These are phyloP conservation scores for Tachycineta bicolor DNA, from an alignment of 2,113 vertebrate species.

Conservation along the genomic window DNA sequence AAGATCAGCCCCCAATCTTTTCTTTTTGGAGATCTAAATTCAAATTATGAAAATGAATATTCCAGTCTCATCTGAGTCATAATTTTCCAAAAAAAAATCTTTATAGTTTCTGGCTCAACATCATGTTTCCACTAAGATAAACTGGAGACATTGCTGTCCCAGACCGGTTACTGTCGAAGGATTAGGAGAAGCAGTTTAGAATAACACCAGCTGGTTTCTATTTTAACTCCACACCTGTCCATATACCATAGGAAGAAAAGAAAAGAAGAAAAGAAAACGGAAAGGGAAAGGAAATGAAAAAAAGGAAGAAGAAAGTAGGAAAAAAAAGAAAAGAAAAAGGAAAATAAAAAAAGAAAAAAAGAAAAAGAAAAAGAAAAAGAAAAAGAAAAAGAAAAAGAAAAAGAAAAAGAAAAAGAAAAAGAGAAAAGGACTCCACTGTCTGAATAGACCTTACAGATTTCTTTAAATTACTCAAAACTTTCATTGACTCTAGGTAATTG, in stretches of 20 bases:
- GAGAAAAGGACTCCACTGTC: not conserved
- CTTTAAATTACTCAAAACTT: not conserved
- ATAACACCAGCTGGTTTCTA: not conserved
- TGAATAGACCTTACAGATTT: not conserved
- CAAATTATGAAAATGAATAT: slow-evolving; percentile 9
- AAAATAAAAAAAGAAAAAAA: no score
- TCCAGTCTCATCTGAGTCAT: not conserved
- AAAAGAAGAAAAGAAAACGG: rapidly evolving
- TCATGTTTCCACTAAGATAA: slow-evolving; percentile 22
- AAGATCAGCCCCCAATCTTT: not conserved
- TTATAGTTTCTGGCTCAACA: not conserved
- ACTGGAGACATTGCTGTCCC: not conserved
- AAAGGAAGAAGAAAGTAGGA: no score
- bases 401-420: rapidly evolving
- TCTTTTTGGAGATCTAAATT: not conserved
- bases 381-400: no score
- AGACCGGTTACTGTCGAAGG: not conserved
- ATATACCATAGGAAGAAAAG: not conserved
- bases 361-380: no score
- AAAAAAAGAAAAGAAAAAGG: rapidly evolving
- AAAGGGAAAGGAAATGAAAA: no score
- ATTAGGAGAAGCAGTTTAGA: not conserved
- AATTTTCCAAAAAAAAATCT: not conserved
- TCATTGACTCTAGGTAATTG: not conserved
- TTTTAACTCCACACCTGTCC: not conserved